These are phyloP conservation scores for Sula dactylatra DNA, from an alignment of 2,113 vertebrate genomes.

Conservation along the genomic window DNA sequence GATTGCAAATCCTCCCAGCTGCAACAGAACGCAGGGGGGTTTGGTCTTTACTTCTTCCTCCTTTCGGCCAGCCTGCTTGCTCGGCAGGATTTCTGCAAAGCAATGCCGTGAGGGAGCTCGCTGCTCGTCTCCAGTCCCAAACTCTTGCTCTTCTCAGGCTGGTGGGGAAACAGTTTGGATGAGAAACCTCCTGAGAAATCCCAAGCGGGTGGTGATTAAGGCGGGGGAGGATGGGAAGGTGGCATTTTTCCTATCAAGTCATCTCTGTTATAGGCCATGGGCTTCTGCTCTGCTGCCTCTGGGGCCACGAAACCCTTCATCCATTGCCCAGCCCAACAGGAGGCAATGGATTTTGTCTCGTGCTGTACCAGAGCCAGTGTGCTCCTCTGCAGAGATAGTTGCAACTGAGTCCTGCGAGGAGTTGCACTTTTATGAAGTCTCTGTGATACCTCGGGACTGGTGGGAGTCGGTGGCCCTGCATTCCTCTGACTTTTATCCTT, in stretches of 20 bases:
- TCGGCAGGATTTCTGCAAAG: neutral
- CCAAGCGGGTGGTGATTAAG: neutral
- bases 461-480: neutral
- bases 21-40: accelerated
- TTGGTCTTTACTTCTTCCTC: neutral
- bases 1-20: neutral
- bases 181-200: neutral
- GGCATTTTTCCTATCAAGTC: neutral
- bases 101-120: neutral
- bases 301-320: accelerated
- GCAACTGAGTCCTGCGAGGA: neutral
- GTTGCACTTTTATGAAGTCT: neutral
- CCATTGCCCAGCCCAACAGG: neutral
- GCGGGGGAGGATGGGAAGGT: neutral
- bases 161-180: neutral
- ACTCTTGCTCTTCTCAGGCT: neutral
- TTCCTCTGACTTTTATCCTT: neutral
- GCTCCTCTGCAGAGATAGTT: neutral
- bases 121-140: neutral
- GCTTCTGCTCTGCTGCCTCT: neutral
- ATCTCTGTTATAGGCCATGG: accelerated
- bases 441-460: neutral
- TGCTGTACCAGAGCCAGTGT: neutral
- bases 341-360: accelerated
- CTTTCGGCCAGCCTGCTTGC: neutral